phyloP scores from a whole-genome alignment of 2,888 invertebrate genomes.

The Netelia fuscicornis region DNA sequence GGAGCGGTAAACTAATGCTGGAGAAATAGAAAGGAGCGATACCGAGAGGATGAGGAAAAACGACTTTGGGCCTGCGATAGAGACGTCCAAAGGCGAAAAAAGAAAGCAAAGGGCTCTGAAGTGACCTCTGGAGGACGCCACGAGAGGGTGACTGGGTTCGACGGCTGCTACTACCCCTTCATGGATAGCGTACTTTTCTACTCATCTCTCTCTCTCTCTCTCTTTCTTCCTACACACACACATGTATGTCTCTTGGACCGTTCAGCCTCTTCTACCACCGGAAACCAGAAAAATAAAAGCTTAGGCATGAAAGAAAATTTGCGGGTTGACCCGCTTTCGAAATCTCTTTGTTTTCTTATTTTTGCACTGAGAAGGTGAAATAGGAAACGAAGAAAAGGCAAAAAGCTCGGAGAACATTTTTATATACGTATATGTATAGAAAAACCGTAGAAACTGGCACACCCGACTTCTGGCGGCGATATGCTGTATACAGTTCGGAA shows the following conservation, averaged over 20 bases:
- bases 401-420: background rate
- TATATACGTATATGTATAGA: background rate
- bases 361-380: conserved; percentile 13
- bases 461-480: conserved; percentile 33
- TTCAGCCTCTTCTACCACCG: background rate
- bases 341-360: conserved; percentile 56
- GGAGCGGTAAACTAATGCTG: background rate
- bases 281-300: conserved; percentile 16
- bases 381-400: conserved; percentile 5
- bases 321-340: conserved; percentile 62
- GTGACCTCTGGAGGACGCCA: conserved; percentile 36
- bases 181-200: conserved; percentile 29
- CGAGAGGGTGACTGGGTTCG: conserved; percentile 47
- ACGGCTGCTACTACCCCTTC: conserved; percentile 30
- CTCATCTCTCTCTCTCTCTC: conserved; percentile 1
- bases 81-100: conserved; percentile 1
- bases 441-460: conserved; percentile 21
- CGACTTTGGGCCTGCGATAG: conserved; percentile 24
- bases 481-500: background rate
- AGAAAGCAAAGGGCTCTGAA: conserved; percentile 22
- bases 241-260: conserved; percentile 1
- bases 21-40: background rate
- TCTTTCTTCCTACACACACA: background rate
- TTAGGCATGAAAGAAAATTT: conserved; percentile 59
- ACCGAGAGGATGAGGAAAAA: conserved; percentile 13